A percentile compares a stretch with the other conserved stretches of the same genome.
Conservation (phyloP, 1,140 invertebrate genomes). For the Thaumetopoea pityocampa region DNA sequence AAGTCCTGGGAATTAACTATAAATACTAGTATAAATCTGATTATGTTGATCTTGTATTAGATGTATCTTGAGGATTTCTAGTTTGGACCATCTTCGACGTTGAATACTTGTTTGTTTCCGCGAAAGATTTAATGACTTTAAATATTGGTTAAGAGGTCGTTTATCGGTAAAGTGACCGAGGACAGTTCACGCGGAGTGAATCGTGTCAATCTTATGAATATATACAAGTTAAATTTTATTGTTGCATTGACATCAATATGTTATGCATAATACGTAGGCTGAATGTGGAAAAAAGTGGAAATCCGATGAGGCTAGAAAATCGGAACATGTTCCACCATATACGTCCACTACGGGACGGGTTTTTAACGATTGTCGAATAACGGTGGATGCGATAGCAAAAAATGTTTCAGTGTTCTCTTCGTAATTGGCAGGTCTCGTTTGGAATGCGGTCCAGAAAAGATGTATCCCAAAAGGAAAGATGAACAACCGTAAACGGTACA, state of each 20-base stretch:
- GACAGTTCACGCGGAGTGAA: slow-evolving; percentile 34
- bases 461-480: slow-evolving; percentile 53
- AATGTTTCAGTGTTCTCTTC: slow-evolving; percentile 42
- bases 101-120: slow-evolving; percentile 43
- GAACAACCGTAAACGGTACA: slow-evolving; percentile 42
- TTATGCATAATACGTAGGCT: slow-evolving; percentile 38
- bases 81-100: too few relatives aligned
- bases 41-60: neutral
- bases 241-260: slow-evolving; percentile 60
- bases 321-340: slow-evolving; percentile 45
- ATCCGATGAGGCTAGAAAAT: slow-evolving; percentile 61
- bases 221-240: slow-evolving; percentile 57
- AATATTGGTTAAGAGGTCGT: slow-evolving; percentile 65
- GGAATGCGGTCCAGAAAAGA: slow-evolving; percentile 61
- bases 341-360: slow-evolving; percentile 45
- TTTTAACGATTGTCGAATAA: slow-evolving; percentile 61
- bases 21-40: too few relatives aligned
- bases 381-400: slow-evolving; percentile 45
- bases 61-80: slow-evolving; percentile 7
- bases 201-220: slow-evolving; percentile 38
- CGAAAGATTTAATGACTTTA: slow-evolving; percentile 47
- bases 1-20: too few relatives aligned
- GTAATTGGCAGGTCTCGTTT: slow-evolving; percentile 56
- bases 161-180: slow-evolving; percentile 54
- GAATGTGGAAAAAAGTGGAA: slow-evolving; percentile 46